Conservation (phyloP, 2,113 vertebrate species). For the Sturnus vulgaris region DNA sequence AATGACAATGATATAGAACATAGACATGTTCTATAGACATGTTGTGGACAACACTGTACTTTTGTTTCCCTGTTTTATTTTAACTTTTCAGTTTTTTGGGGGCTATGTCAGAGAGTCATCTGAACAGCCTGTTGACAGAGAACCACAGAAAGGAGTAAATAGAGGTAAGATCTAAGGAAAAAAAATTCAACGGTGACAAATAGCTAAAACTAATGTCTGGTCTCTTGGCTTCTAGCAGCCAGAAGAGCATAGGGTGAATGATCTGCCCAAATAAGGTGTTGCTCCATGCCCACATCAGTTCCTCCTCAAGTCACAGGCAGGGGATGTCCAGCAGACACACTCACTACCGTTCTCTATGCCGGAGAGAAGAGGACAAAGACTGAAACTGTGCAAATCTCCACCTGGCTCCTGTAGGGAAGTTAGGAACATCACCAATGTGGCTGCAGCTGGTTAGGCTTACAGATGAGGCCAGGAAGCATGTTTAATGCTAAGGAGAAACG, state of each 20-base stretch:
- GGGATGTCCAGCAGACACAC: neutral
- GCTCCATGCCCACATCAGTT: rapidly evolving
- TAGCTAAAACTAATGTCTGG: neutral
- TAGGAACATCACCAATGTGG: neutral
- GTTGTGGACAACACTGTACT: neutral
- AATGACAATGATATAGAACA: neutral
- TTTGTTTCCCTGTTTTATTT: neutral
- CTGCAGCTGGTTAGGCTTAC: neutral
- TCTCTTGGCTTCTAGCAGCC: neutral
- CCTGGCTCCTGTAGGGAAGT: neutral
- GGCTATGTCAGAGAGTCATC: neutral
- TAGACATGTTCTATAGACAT: too few species aligned
- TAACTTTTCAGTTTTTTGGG: neutral
- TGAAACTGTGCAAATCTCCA: neutral
- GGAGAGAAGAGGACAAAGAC: neutral
- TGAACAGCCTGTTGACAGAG: neutral
- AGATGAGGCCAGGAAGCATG: neutral
- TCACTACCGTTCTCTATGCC: neutral
- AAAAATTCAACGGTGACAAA: neutral
- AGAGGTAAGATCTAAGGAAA: neutral
- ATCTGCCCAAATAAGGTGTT: neutral
- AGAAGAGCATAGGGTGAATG: neutral
- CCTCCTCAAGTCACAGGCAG: neutral
- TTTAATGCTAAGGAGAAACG: neutral
- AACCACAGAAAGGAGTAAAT: neutral